Evolutionary conservation across 2,888 invertebrate genomes (phyloP).

Genomic region (Caenorhabditis imperialis): DNA sequence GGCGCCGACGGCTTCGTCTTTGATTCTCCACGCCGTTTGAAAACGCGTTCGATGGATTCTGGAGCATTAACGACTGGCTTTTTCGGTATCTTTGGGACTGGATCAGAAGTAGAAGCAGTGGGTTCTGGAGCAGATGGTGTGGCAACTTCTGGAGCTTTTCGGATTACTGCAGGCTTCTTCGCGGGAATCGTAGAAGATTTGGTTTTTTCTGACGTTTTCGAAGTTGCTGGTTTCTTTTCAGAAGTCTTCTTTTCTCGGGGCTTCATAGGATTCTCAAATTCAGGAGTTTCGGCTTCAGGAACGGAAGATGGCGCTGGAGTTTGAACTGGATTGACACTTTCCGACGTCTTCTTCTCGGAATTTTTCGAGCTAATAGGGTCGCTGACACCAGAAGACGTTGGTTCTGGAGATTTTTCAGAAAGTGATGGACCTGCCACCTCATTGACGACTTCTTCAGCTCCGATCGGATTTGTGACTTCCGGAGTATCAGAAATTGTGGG

Average conservation of each 20-base stretch:
- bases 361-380: background rate
- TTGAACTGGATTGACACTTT: background rate
- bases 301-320: background rate
- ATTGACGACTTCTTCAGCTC: background rate
- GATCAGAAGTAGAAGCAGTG: background rate
- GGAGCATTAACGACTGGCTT: background rate
- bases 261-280: no score
- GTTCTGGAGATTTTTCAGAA: background rate
- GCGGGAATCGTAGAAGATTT: no score
- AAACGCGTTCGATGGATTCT: background rate
- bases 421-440: background rate
- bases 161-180: no score
- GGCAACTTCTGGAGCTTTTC: background rate
- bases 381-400: background rate
- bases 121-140: conserved; percentile 2
- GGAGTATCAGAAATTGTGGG: no score
- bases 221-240: no score
- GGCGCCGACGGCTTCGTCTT: no score
- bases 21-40: no score
- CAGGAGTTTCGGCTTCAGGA: background rate
- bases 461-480: no score
- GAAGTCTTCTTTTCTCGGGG: no score
- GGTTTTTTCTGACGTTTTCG: no score
- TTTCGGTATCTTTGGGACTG: background rate
- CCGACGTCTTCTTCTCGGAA: conserved; percentile 1